These are phyloP conservation scores for Drosophila repletoides DNA, from an alignment of 1,140 invertebrate species.

Conservation along the genomic window DNA sequence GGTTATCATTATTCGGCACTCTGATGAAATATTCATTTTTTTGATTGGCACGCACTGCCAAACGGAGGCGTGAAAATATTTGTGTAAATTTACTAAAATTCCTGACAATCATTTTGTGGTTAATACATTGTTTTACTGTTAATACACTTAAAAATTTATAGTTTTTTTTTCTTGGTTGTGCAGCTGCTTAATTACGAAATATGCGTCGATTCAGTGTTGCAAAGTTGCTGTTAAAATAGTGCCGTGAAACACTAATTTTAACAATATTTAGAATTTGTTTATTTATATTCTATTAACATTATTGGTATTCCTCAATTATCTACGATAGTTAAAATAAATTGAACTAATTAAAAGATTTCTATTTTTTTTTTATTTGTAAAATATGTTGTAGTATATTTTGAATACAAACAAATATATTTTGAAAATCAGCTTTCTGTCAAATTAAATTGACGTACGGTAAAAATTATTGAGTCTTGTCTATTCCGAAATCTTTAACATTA, in stretches of 20 bases:
- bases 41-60: background rate
- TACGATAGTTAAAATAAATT: too few relatives aligned
- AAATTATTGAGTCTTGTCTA: too few relatives aligned
- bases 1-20: background rate
- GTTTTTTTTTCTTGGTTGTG: background rate
- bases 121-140: conserved; percentile 44
- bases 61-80: conserved; percentile 28
- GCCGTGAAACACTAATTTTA: background rate
- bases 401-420: too few relatives aligned
- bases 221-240: conserved; percentile 8
- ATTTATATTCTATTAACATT: background rate
- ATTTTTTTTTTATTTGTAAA: too few relatives aligned
- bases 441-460: too few relatives aligned
- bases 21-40: conserved; percentile 25
- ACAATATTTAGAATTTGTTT: background rate
- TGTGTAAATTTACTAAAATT: conserved; percentile 50
- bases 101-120: conserved; percentile 53
- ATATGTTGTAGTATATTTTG: too few relatives aligned
- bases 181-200: conserved; percentile 61
- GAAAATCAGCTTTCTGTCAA: too few relatives aligned
- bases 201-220: conserved; percentile 49
- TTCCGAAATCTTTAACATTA: too few relatives aligned
- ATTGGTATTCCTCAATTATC: background rate
- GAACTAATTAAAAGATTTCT: background rate
- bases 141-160: conserved; percentile 12